Percentiles rank a stretch among this genome's conserved stretches.
phyloP scores from a whole-genome alignment of 2,113 vertebrate genomes.

The Origma solitaria region DNA sequence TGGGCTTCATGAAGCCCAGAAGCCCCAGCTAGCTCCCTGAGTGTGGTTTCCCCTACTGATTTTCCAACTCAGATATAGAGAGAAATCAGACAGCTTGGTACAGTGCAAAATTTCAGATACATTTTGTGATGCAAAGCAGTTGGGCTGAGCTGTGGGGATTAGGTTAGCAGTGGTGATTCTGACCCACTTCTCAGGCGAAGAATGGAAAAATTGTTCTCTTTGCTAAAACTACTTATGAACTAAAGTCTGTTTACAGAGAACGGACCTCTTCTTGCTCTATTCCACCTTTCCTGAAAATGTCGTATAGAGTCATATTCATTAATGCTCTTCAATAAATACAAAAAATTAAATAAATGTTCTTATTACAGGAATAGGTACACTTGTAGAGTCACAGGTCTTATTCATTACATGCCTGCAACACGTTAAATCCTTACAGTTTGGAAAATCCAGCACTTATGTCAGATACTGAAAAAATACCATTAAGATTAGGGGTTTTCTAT shows the following conservation, averaged over 20 bases:
- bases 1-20: background rate
- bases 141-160: background rate
- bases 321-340: background rate
- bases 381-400: background rate
- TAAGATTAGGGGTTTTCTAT: background rate
- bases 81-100: background rate
- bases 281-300: background rate
- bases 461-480: background rate
- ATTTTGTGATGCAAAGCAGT: background rate
- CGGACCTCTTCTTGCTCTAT: background rate
- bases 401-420: background rate
- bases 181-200: background rate
- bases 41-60: background rate
- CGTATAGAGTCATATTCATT: background rate
- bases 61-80: background rate
- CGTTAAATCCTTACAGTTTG: background rate
- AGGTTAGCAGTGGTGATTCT: background rate
- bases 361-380: background rate
- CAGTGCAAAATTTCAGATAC: background rate
- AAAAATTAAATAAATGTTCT: background rate
- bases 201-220: background rate
- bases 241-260: background rate
- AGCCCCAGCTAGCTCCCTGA: background rate
- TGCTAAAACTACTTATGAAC: background rate
- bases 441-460: background rate